phyloP scores from a whole-genome alignment of 2,113 vertebrate species.

The Phocoena phocoena region DNA sequence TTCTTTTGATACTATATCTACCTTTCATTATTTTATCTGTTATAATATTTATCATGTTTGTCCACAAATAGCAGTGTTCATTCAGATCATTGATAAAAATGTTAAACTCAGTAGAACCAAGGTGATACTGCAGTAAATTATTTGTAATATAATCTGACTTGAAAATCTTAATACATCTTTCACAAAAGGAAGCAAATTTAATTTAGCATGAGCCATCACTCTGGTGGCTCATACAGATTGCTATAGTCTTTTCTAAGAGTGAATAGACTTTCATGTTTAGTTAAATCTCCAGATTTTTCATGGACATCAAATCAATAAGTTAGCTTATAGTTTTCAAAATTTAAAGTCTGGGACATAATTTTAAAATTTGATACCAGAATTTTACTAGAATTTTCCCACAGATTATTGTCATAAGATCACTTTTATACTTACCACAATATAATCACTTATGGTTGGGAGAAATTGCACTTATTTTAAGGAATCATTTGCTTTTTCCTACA shows the following conservation, averaged over 20 bases:
- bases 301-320: not conserved
- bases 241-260: not conserved
- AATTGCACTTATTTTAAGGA: not conserved
- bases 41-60: not conserved
- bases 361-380: not conserved
- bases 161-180: not conserved
- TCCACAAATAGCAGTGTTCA: not conserved
- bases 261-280: not conserved
- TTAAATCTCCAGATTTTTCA: not conserved
- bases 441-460: not conserved
- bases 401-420: not conserved
- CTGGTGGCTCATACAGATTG: not conserved
- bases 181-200: not conserved
- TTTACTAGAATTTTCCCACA: not conserved
- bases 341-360: not conserved
- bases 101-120: not conserved
- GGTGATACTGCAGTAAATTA: not conserved
- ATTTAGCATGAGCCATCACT: not conserved
- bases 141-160: not conserved
- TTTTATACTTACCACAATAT: not conserved
- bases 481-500: not conserved
- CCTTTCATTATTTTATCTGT: not conserved
- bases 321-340: not conserved
- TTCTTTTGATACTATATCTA: not conserved
- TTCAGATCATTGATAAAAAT: constrained; percentile 23